Evolutionary conservation across 1,140 invertebrate genomes (phyloP).

Genomic region (Diachasma alloeum): DNA sequence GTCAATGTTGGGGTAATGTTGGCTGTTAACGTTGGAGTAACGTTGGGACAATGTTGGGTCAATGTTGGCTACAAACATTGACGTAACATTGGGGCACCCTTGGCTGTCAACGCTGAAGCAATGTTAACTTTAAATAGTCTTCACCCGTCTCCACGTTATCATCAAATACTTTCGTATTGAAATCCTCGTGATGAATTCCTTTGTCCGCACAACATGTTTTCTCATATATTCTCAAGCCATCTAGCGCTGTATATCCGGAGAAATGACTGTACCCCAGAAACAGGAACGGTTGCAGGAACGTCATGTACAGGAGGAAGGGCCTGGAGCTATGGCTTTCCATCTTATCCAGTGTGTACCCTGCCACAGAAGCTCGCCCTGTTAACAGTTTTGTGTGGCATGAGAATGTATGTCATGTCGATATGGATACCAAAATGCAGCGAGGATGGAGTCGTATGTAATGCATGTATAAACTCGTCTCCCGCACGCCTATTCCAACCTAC

Average conservation of each 20-base stretch:
- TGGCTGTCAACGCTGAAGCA: no score
- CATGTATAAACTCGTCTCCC: background rate
- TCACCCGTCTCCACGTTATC: no score
- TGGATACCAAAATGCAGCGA: slow-evolving; percentile 47
- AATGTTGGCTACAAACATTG: no score
- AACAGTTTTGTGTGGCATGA: slow-evolving; percentile 28
- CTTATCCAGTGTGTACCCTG: slow-evolving; percentile 42
- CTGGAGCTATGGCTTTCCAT: slow-evolving; percentile 53
- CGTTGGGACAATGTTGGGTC: no score
- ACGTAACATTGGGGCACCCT: no score
- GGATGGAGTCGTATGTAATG: background rate
- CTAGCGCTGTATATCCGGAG: slow-evolving; percentile 20
- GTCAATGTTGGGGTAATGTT: no score
- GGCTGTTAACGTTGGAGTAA: no score
- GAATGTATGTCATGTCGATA: slow-evolving; percentile 47
- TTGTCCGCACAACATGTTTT: background rate
- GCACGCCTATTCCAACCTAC: background rate
- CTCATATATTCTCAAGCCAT: no score
- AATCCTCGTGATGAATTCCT: no score
- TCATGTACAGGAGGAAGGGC: slow-evolving; percentile 46
- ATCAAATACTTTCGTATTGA: no score
- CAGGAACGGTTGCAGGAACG: slow-evolving; percentile 32
- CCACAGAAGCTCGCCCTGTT: background rate
- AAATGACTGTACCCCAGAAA: slow-evolving; percentile 41
- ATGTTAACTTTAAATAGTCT: no score